These are phyloP conservation scores for Scopus umbretta DNA, from an alignment of 2,113 vertebrate genomes.

Conservation along the genomic window DNA sequence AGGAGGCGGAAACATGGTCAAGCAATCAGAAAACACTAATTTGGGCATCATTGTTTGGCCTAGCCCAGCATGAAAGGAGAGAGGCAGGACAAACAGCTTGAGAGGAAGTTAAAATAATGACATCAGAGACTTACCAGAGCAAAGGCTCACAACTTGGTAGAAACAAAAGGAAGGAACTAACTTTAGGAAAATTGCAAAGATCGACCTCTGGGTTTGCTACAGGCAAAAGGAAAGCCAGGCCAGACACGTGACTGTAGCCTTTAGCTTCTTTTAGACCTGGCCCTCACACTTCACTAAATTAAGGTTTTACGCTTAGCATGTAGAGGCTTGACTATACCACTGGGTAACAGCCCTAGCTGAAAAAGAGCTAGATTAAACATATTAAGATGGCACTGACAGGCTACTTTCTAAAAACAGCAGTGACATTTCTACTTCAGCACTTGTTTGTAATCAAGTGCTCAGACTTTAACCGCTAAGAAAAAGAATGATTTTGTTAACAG, in stretches of 20 bases:
- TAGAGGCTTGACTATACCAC: neutral
- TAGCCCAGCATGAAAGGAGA: neutral
- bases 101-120: neutral
- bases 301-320: neutral
- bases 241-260: neutral
- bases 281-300: neutral
- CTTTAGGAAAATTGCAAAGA: neutral
- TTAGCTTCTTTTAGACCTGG: neutral
- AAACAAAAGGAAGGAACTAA: neutral
- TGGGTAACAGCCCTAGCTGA: neutral
- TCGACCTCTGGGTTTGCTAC: neutral
- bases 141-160: neutral
- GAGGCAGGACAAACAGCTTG: neutral
- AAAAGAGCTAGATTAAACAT: neutral
- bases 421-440: neutral
- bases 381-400: neutral
- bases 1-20: neutral
- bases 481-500: neutral
- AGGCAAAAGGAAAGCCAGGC: neutral
- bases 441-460: neutral
- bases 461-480: neutral
- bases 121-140: neutral
- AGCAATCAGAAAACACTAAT: neutral
- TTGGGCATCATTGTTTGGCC: neutral
- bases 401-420: neutral